Evolutionary conservation across 37 sponge, comb jelly and placozoan genomes (phyloP).

Genomic region (Haliclona indistincta): DNA sequence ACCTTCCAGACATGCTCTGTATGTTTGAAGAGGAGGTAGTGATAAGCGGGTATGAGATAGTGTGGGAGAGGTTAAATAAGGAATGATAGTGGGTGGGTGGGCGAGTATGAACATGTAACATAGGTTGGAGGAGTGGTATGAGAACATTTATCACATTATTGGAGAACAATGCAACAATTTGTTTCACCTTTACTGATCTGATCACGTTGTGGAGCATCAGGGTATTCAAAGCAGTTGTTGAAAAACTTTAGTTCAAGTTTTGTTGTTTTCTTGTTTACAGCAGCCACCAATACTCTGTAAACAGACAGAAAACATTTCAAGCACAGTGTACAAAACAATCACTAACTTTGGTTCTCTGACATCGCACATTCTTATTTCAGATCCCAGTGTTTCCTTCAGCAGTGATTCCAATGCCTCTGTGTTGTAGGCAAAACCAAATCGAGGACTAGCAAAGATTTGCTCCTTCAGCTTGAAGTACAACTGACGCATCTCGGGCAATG

Average conservation of each 20-base stretch:
- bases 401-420: conserved; percentile 10
- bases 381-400: conserved; percentile 25
- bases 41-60: too few species aligned
- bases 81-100: neutral
- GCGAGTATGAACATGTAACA: neutral
- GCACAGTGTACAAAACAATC: neutral
- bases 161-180: too few species aligned
- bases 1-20: conserved; percentile 7
- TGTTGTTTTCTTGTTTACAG: conserved; percentile 53
- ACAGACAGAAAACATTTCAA: neutral
- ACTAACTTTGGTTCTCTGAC: conserved; percentile 34
- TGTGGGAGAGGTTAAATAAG: neutral
- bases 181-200: too few species aligned
- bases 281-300: conserved; percentile 47
- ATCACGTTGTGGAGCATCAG: too few species aligned
- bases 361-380: conserved; percentile 17
- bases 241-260: conserved; percentile 56
- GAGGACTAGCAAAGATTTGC: conserved; percentile 21
- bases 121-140: neutral
- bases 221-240: conserved; percentile 63
- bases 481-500: conserved; percentile 19
- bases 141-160: too few species aligned
- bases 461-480: conserved; percentile 54
- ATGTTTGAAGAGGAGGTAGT: too few species aligned
- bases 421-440: conserved; percentile 25